phyloP scores from a whole-genome alignment of 2,888 invertebrate species.

The Heliconius ethilla region DNA sequence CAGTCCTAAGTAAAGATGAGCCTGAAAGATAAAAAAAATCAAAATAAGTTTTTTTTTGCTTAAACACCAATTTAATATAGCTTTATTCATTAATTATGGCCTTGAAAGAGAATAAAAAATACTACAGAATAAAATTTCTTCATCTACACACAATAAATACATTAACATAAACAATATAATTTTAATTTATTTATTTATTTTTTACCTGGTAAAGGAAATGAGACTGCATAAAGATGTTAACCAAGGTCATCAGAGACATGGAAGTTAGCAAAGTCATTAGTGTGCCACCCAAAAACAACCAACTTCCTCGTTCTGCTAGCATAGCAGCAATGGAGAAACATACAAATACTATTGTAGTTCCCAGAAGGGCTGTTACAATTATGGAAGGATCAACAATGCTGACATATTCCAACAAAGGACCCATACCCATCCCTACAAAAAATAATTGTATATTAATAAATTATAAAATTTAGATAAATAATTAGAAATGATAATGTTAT shows the following conservation, averaged over 20 bases:
- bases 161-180: not conserved
- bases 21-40: slow-evolving; percentile 68
- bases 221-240: slow-evolving; percentile 94
- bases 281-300: slow-evolving; percentile 94
- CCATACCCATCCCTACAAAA: slow-evolving; percentile 90
- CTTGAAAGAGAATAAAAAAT: too few relatives aligned
- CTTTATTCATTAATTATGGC: not conserved
- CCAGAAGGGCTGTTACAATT: slow-evolving; percentile 92
- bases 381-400: slow-evolving; percentile 92
- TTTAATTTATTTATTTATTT: not conserved
- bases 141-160: not conserved
- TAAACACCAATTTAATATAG: not conserved
- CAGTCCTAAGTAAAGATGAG: slow-evolving; percentile 93
- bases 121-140: too few relatives aligned
- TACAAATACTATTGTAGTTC: slow-evolving; percentile 93
- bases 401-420: slow-evolving; percentile 91
- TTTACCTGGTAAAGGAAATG: slow-evolving; percentile 88
- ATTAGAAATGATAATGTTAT: not conserved
- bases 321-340: slow-evolving; percentile 95
- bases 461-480: not conserved
- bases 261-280: slow-evolving; percentile 91
- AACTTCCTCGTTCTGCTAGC: slow-evolving; percentile 92
- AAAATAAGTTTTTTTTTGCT: not conserved
- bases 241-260: slow-evolving; percentile 88
- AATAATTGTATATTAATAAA: slow-evolving; percentile 19